Evolutionary conservation across 2,113 vertebrate genomes (phyloP).

Genomic region (Brachyhypopomus gauderio): DNA sequence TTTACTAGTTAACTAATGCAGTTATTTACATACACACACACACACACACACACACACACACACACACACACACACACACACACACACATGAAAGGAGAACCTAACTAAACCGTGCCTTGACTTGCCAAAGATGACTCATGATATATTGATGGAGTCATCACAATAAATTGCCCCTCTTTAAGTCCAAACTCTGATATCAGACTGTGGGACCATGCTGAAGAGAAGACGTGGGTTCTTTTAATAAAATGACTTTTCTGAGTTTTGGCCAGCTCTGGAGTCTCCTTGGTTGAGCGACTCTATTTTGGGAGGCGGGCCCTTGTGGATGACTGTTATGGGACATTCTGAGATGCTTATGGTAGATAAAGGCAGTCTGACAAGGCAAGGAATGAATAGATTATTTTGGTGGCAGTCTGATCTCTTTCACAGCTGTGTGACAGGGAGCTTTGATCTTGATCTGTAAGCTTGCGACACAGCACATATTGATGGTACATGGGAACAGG

Average conservation of each 20-base stretch:
- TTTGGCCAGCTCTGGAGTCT: constrained; percentile 1
- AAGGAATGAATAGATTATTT: constrained; percentile 22
- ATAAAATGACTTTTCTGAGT: background rate
- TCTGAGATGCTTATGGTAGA: constrained; percentile 38
- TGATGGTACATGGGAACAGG: background rate
- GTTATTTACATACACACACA: no score
- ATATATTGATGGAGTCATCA: constrained; percentile 3
- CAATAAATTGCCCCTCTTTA: background rate
- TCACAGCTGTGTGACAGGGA: background rate
- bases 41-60: no score
- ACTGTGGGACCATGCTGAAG: background rate
- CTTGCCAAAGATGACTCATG: constrained; percentile 25
- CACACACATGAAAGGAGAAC: constrained; percentile 24
- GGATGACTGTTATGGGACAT: constrained; percentile 64
- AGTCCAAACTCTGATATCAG: background rate
- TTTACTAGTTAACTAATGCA: no score
- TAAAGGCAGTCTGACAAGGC: constrained; percentile 27
- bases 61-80: no score
- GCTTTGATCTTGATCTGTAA: constrained; percentile 43
- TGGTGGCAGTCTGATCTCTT: constrained; percentile 23
- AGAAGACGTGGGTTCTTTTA: constrained; percentile 15
- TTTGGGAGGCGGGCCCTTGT: constrained; percentile 53
- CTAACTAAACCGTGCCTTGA: constrained; percentile 25
- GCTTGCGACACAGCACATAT: constrained; percentile 13
- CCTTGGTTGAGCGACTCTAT: constrained; percentile 8